Base-by-base conservation (phyloP, 1,140 invertebrate species). In the Elymnias hypermnestra region DNA sequence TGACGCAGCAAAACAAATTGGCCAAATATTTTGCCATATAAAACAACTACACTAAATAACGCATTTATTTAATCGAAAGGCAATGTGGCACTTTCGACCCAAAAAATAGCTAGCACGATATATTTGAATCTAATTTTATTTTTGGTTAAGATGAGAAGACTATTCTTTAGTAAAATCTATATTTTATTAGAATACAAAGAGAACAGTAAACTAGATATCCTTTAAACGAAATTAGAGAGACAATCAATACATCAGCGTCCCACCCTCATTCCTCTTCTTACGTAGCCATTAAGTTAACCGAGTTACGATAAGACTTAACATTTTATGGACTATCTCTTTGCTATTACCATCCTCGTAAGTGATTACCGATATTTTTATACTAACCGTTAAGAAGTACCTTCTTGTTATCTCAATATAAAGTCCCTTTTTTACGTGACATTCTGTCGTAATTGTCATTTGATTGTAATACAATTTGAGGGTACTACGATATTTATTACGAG, bases 211-310 rank as follows among this genome's bases (percentile, higher is more conserved):
- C 28, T 23, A 9, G 19, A 48, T 48, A 33, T 22, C 46, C 18
- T 48, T 41, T 41, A 33, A 48, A 48, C 19, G 37, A 41, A 41
- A 52, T 52, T 52, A 52, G 28, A 45, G 36, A 36, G 36, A 45
- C 49, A 52, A 45, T 52, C 49, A 26, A 52, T 52, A 52, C 19
- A 52, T 52, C 49, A 52, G 28, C 26, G 6, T 26, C 22, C n/a
- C 19, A 36, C 21, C 49, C 35, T 28, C 42, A 52, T 52, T 21
- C 26, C 36, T 52, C 37, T 52, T 36, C 42, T 45, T 44, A 40
- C 35, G 49, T 44, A 21, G 36, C 49, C 49, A 52, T 52, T 52
- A 52, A 52, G 13, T 33, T 33, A 33, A 33, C 29, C 29, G 8
- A 33, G 29, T 15, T 8, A 33, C 29, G 29, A 33, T 33, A 33